phyloP scores from a whole-genome alignment of 2,888 invertebrate species.

The Mythimna pallens region DNA sequence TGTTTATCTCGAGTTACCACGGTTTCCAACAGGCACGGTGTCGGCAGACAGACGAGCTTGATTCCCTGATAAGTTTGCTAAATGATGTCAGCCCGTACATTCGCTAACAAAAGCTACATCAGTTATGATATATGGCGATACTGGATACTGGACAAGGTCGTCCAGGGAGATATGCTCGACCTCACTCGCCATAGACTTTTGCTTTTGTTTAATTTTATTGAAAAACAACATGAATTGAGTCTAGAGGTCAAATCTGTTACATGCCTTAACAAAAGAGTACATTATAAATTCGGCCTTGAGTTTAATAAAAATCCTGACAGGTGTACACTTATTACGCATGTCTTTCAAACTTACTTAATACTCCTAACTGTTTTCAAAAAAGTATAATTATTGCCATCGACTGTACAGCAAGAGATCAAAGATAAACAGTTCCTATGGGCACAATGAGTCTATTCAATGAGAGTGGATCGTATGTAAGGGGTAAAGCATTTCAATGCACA shows the following conservation, averaged over 20 bases:
- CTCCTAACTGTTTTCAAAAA: not conserved
- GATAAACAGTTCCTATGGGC: constrained; percentile 72
- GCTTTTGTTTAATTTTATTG: constrained; percentile 39
- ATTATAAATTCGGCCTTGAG: constrained; percentile 8
- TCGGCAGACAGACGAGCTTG: constrained; percentile 49
- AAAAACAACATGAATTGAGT: constrained; percentile 37
- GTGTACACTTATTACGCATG: not conserved
- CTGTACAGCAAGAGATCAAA: constrained; percentile 35
- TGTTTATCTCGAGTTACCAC: constrained; percentile 48
- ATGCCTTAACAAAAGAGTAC: constrained; percentile 12
- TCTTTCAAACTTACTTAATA: not conserved
- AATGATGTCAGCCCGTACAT: constrained; percentile 63
- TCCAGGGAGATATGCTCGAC: constrained; percentile 29
- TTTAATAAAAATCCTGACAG: not conserved
- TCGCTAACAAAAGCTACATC: constrained; percentile 37
- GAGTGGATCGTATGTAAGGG: constrained; percentile 60
- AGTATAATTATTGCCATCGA: constrained; percentile 14
- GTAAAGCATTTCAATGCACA: constrained; percentile 37
- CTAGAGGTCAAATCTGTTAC: constrained; percentile 34
- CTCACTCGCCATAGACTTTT: constrained; percentile 27
- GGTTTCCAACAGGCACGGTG: constrained; percentile 39
- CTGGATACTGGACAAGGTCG: constrained; percentile 43
- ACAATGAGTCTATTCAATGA: constrained; percentile 80
- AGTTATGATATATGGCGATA: constrained; percentile 25
- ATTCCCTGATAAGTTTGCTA: constrained; percentile 69